Base-by-base conservation (phyloP, 2,797 vertebrate species). In the Arnoldichthys spilopterus region DNA sequence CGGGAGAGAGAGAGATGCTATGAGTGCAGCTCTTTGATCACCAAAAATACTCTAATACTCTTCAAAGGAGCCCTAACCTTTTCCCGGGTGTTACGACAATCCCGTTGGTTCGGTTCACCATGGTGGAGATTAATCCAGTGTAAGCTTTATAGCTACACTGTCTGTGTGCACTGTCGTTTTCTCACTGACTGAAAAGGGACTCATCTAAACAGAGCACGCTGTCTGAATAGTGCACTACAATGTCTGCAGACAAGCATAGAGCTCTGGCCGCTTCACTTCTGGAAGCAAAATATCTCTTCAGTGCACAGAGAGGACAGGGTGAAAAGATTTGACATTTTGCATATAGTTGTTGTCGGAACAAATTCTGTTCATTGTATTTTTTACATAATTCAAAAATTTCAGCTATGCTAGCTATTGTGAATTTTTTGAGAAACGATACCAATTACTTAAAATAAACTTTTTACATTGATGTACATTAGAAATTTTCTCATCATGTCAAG, bases 11-110 rank as follows among this genome's bases (percentile, higher is more conserved):
- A 62, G 64, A 47, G n/a, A 67, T 12, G 74, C 43, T 69, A 9
- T 70, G 49, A 62, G n/a, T 53, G 69, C 15, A 72, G 61, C 37
- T 56, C 45, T 80, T 66, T 82, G 76, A 84, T 85, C 76, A 76
- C 76, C 32, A 47, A 68, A 16, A 66, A 49, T 84, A 77, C 77
- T 62, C 81, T 75, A 66, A 49, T 84, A 77, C 77, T 66, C 81
- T 75, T 70, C 62, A 81, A 76, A 74, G 26, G 54, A 72, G 7
- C 22, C 30, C 49, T 86, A 84, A 87, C 84, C 80, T 85, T 86
- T 86, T 74, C 66, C 63, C 79, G 74, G 26, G n/a, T 67, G 22
- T 71, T 53, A 34, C 40, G 69, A 51, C 16, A 64, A 64, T 78
- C 77, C 66, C 75, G 45, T 56, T 77, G 47, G 16, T 47, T 30